These are phyloP conservation scores for Pantherophis alleghaniensis DNA, from an alignment of 2,797 vertebrate genomes.

Conservation along the genomic window DNA sequence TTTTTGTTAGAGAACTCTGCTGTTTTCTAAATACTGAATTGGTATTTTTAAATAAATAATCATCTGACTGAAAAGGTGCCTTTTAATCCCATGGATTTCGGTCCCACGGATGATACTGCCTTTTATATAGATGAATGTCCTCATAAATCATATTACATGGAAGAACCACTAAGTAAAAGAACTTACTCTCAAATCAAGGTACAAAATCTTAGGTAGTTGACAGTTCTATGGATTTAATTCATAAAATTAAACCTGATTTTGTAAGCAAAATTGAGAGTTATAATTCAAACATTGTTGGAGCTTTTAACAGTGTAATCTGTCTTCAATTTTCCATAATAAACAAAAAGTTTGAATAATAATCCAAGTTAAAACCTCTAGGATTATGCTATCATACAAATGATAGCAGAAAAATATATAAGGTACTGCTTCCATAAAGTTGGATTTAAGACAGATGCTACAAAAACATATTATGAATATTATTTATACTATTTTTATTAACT, in stretches of 20 bases:
- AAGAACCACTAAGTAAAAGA: background rate
- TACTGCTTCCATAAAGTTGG: slow-evolving; percentile 18
- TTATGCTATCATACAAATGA: slow-evolving; percentile 36
- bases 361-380: slow-evolving; percentile 40
- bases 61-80: background rate
- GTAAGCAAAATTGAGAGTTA: background rate
- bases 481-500: background rate
- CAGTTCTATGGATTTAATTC: slow-evolving; percentile 3
- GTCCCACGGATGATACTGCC: background rate
- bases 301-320: slow-evolving; percentile 28
- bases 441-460: slow-evolving; percentile 21
- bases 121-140: background rate
- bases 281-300: slow-evolving; percentile 22
- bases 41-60: slow-evolving; percentile 42
- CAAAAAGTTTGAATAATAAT: background rate
- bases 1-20: slow-evolving; percentile 44
- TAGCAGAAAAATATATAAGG: slow-evolving; percentile 34
- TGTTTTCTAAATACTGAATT: slow-evolving; percentile 26
- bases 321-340: slow-evolving; percentile 31
- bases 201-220: slow-evolving; percentile 28
- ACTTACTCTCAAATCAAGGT: slow-evolving; percentile 29
- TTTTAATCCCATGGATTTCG: background rate
- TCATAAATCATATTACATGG: background rate
- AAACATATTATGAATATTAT: slow-evolving; percentile 5
- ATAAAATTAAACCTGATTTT: slow-evolving; percentile 27